Conservation (phyloP, 2,113 vertebrate genomes). For the Chrysemys picta region DNA sequence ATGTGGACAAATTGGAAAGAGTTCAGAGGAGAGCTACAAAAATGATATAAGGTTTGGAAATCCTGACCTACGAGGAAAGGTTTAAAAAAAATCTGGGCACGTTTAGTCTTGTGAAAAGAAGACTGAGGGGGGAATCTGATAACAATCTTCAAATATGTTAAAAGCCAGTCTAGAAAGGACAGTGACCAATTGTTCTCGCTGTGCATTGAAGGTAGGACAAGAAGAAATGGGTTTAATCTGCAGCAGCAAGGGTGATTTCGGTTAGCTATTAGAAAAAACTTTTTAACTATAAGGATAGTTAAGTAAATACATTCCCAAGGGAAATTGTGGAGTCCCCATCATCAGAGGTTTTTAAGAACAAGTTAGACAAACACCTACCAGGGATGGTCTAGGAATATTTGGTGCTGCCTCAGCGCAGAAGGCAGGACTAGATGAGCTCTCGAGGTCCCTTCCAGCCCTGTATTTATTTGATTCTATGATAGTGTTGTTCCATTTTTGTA, state of each 20-base stretch:
- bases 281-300: neutral
- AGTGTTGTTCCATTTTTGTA: neutral
- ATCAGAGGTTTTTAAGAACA: neutral
- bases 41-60: neutral
- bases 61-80: neutral
- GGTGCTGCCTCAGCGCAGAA: neutral
- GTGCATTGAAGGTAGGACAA: neutral
- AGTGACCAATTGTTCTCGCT: neutral
- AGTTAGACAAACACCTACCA: neutral
- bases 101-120: neutral
- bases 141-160: neutral
- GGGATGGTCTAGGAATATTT: fast-evolving
- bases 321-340: neutral
- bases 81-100: neutral
- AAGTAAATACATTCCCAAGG: neutral
- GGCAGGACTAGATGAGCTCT: neutral
- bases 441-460: neutral
- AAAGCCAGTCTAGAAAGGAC: neutral
- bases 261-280: neutral
- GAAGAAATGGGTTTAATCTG: neutral
- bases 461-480: neutral
- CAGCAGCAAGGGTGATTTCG: neutral
- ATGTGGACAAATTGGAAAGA: neutral
- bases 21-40: neutral
- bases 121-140: neutral